Conservation (phyloP, 2,113 vertebrate genomes). For the Mugil cephalus region DNA sequence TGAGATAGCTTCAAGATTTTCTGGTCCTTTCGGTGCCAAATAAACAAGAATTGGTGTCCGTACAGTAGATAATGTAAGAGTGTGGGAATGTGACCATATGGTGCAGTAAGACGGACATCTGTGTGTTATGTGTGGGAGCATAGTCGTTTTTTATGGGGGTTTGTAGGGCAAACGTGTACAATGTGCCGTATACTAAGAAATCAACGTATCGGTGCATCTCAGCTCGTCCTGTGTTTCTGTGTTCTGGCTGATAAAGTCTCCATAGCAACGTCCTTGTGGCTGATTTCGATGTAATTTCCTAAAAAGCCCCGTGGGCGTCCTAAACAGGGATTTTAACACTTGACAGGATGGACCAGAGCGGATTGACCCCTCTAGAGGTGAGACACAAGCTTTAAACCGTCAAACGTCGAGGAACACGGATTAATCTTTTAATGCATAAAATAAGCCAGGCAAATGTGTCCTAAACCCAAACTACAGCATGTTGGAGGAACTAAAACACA, state of each 20-base stretch:
- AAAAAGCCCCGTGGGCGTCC: slow-evolving; percentile 33
- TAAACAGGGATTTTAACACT: slow-evolving; percentile 45
- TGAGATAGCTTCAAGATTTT: neutral
- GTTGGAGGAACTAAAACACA: no score
- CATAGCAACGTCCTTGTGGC: slow-evolving; percentile 30
- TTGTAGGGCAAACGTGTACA: neutral
- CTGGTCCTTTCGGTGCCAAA: neutral
- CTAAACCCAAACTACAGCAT: no score
- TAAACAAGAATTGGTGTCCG: neutral
- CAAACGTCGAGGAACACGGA: neutral
- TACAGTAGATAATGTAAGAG: neutral
- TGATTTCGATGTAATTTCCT: slow-evolving; percentile 48
- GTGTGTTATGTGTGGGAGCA: slow-evolving; percentile 5
- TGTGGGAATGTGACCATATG: slow-evolving; percentile 46
- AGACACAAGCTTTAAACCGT: neutral
- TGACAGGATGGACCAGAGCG: slow-evolving; percentile 6
- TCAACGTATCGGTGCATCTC: neutral
- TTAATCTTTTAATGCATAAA: no score
- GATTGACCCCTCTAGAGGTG: slow-evolving; percentile 19
- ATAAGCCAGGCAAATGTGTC: no score
- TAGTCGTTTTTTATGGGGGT: slow-evolving; percentile 23
- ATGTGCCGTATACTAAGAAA: neutral
- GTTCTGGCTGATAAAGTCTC: slow-evolving; percentile 39
- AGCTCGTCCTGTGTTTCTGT: neutral
- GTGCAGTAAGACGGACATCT: neutral